Conservation (phyloP, 2,113 vertebrate genomes). For the Leuciscus idus region DNA sequence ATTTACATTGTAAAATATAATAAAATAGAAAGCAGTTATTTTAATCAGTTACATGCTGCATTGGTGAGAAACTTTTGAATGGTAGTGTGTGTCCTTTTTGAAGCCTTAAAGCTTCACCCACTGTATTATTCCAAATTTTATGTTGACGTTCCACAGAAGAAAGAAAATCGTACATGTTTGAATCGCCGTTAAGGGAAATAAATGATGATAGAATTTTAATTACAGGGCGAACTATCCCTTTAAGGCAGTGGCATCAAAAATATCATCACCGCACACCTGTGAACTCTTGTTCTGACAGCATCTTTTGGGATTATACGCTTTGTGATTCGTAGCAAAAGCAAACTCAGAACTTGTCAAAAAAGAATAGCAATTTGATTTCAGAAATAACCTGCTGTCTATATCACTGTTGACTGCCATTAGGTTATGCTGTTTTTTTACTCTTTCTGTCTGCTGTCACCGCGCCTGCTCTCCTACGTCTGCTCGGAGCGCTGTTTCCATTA, state of each 20-base stretch:
- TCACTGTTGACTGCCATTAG: conserved; percentile 27
- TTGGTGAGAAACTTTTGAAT: background rate
- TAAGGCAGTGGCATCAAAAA: conserved; percentile 2
- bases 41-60: no score
- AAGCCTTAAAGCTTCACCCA: background rate
- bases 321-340: conserved; percentile 9
- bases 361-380: conserved; percentile 41
- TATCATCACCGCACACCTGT: background rate
- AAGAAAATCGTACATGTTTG: background rate
- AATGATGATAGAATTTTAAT: background rate
- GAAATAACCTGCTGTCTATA: conserved; percentile 32
- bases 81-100: no score
- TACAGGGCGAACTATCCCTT: conserved; percentile 2
- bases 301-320: conserved; percentile 20
- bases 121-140: background rate
- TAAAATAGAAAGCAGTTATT: background rate
- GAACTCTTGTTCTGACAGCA: conserved; percentile 7
- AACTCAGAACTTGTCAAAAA: conserved; percentile 51
- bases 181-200: no score
- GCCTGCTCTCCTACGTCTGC: background rate
- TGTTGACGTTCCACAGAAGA: background rate
- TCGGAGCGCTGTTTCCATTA: conserved; percentile 66
- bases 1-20: background rate
- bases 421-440: background rate
- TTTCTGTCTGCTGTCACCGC: conserved; percentile 13